A percentile compares a stretch with the other conserved stretches of the same genome.
Conservation (phyloP, 1,140 invertebrate species). For the Ephestia elutella region DNA sequence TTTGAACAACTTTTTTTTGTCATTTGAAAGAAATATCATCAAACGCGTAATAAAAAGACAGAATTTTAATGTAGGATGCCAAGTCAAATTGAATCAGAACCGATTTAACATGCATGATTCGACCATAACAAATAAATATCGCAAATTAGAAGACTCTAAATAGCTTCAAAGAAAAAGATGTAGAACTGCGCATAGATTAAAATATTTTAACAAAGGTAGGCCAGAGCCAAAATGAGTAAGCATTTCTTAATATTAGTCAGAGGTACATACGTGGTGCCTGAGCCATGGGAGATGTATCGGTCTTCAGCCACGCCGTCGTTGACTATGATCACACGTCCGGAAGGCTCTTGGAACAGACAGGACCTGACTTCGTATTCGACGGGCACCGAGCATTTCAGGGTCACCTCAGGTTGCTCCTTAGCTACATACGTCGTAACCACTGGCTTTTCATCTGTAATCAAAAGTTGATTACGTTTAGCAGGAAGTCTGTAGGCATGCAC, state of each 20-base stretch:
- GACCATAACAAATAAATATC: too few relatives aligned
- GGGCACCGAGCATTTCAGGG: constrained; percentile 34
- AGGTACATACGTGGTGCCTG: constrained; percentile 7
- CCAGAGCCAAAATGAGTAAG: not conserved
- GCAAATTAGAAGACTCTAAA: too few relatives aligned
- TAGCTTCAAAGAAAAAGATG: too few relatives aligned
- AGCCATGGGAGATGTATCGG: constrained; percentile 41
- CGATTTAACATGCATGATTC: too few relatives aligned
- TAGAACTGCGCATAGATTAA: too few relatives aligned
- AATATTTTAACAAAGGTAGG: too few relatives aligned
- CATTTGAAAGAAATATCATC: too few relatives aligned
- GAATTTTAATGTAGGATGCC: too few relatives aligned
- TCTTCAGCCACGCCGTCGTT: constrained; percentile 42
- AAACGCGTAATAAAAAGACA: too few relatives aligned
- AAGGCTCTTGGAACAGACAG: constrained; percentile 54
- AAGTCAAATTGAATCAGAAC: too few relatives aligned
- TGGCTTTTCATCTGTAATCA: constrained; percentile 30
- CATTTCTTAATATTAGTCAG: not conserved
- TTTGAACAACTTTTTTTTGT: too few relatives aligned
- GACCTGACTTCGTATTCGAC: constrained; percentile 21
- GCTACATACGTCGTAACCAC: constrained; percentile 30
- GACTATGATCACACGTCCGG: constrained; percentile 38
- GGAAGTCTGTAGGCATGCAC: too few relatives aligned
- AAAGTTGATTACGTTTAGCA: not conserved
- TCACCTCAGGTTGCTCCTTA: constrained; percentile 27